Conservation (phyloP, 1,140 invertebrate species). For the Grapholita molesta region DNA sequence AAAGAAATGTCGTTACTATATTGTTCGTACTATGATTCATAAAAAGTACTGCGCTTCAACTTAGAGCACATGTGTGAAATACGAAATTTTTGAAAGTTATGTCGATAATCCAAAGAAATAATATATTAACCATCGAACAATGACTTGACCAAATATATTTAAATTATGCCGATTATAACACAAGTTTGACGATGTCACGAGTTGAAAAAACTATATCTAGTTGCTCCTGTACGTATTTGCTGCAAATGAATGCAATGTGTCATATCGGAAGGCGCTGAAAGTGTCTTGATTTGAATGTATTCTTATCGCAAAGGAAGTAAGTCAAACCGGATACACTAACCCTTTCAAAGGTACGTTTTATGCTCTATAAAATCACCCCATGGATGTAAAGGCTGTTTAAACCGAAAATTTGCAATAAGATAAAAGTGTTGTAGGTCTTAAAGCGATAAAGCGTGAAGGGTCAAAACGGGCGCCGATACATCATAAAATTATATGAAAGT, state of each 20-base stretch:
- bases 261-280: not conserved
- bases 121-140: too few relatives aligned
- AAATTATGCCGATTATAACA: too few relatives aligned
- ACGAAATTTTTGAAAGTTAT: too few relatives aligned
- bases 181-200: not conserved
- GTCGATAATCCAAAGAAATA: too few relatives aligned
- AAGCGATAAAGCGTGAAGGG: conserved; percentile 61
- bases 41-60: too few relatives aligned
- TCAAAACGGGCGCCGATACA: conserved; percentile 66
- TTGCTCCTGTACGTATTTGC: not conserved
- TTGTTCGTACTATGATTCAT: too few relatives aligned
- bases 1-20: too few relatives aligned
- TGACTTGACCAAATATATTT: too few relatives aligned
- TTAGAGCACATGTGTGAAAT: too few relatives aligned
- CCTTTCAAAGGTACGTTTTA: conserved; percentile 42
- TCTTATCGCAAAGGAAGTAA: conserved; percentile 27
- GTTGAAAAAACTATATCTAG: not conserved
- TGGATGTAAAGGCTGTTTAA: conserved; percentile 47
- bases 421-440: conserved; percentile 26
- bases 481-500: conserved; percentile 78
- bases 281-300: conserved; percentile 8
- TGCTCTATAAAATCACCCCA: conserved; percentile 39
- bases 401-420: conserved; percentile 54
- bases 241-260: too few relatives aligned
- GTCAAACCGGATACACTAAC: conserved; percentile 41